These are phyloP conservation scores for Pristionchus japonicus DNA, from an alignment of 2,888 invertebrate species.

Conservation along the genomic window DNA sequence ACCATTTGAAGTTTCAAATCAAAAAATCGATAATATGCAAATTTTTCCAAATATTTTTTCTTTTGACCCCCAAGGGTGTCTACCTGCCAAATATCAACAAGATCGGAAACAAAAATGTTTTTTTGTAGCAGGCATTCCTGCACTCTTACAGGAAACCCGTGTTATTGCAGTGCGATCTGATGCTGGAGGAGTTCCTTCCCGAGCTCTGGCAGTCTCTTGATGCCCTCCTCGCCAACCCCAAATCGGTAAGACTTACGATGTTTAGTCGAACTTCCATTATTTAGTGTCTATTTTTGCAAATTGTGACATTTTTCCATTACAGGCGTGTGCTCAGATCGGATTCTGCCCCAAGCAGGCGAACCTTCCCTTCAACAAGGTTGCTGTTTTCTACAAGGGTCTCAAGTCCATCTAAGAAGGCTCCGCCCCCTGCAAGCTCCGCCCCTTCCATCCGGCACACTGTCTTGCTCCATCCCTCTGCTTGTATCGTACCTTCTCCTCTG, in stretches of 20 bases:
- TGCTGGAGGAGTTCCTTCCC: constrained; percentile 72
- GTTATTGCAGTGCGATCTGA: constrained; percentile 68
- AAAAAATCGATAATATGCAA: too few species aligned
- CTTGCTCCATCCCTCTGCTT: too few species aligned
- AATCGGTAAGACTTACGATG: constrained; percentile 51
- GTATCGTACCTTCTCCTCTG: background rate
- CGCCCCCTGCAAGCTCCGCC: background rate
- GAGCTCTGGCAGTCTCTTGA: constrained; percentile 71
- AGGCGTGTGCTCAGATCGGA: constrained; percentile 54
- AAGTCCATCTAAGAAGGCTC: constrained; percentile 30
- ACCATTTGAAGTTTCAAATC: too few species aligned
- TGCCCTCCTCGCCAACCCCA: constrained; percentile 64
- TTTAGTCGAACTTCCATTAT: background rate
- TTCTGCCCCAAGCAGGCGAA: constrained; percentile 48
- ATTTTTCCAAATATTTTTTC: too few species aligned
- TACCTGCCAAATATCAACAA: too few species aligned
- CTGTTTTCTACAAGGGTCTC: constrained; percentile 36
- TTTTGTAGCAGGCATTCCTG: too few species aligned
- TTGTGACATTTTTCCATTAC: background rate
- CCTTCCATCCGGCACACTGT: too few species aligned
- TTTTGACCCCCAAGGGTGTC: too few species aligned
- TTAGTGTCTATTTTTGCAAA: background rate
- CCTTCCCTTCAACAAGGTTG: constrained; percentile 43
- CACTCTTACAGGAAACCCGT: too few species aligned
- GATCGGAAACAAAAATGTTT: too few species aligned